A percentile compares a stretch with the other conserved stretches of the same genome.
Evolutionary conservation across 2,888 invertebrate species (phyloP).

Genomic region (Protophormia terraenovae): DNA sequence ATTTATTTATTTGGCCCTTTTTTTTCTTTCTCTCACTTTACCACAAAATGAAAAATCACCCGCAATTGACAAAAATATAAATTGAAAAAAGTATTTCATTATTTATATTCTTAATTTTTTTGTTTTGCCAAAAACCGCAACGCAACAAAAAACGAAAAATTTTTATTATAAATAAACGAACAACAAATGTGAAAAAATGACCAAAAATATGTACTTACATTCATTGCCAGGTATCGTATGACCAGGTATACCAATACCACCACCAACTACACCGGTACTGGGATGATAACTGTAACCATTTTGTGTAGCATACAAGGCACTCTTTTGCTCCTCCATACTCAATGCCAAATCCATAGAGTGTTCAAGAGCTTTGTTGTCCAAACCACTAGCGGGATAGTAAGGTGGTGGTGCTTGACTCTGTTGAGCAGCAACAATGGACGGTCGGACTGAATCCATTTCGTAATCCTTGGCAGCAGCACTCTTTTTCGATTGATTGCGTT

Average conservation of each 20-base stretch:
- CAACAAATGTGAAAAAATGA: constrained; percentile 30
- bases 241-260: constrained; percentile 83
- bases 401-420: constrained; percentile 94
- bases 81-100: not conserved
- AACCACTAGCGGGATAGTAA: constrained; percentile 92
- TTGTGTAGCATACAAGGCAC: constrained; percentile 90
- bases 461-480: constrained; percentile 92
- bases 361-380: constrained; percentile 95
- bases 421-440: constrained; percentile 90
- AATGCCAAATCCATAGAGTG: constrained; percentile 93
- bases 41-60: constrained; percentile 41
- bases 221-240: constrained; percentile 89
- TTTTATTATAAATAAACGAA: constrained; percentile 10
- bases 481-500: constrained; percentile 90
- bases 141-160: constrained; percentile 13
- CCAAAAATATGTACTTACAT: constrained; percentile 84
- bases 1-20: constrained; percentile 7
- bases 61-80: constrained; percentile 13
- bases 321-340: constrained; percentile 92
- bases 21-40: constrained; percentile 13
- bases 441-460: constrained; percentile 93
- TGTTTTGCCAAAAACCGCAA: constrained; percentile 15
- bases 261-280: constrained; percentile 83
- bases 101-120: not conserved
- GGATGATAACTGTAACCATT: constrained; percentile 93